Evolutionary conservation across 2,797 vertebrate genomes (phyloP).

Genomic region (Gadopsis bispinosus): DNA sequence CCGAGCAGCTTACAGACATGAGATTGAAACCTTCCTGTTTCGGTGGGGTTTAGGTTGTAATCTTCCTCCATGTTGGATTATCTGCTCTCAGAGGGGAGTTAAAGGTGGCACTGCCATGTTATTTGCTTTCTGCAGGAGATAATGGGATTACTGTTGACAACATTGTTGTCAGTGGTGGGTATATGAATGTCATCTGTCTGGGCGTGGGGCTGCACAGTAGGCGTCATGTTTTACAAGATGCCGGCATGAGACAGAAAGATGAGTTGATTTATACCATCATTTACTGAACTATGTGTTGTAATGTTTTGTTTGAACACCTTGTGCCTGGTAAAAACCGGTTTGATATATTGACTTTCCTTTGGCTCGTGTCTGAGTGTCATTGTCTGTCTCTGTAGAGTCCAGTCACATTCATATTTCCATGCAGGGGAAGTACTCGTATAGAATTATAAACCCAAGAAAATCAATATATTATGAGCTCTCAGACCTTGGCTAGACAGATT

Average conservation of each 20-base stretch:
- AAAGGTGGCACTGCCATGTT: conserved; percentile 49
- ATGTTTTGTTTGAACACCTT: conserved; percentile 21
- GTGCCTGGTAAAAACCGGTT: conserved; percentile 8
- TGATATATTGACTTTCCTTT: conserved; percentile 20
- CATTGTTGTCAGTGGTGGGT: conserved; percentile 58
- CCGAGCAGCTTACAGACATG: conserved; percentile 55
- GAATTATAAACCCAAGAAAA: conserved; percentile 37
- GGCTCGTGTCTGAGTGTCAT: neutral
- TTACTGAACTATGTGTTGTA: neutral
- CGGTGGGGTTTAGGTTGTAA: conserved; percentile 75
- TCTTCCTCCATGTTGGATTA: conserved; percentile 72
- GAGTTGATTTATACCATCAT: conserved; percentile 7
- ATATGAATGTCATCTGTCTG: conserved; percentile 50
- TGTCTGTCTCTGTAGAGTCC: neutral
- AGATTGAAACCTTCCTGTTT: conserved; percentile 66
- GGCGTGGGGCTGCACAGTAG: conserved; percentile 30
- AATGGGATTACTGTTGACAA: conserved; percentile 76
- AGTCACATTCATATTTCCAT: conserved; percentile 32
- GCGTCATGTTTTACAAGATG: conserved; percentile 10
- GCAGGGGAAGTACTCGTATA: conserved; percentile 4
- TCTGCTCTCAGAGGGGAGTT: conserved; percentile 50
- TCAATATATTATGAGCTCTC: conserved; percentile 28
- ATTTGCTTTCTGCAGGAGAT: conserved; percentile 74
- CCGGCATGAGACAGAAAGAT: neutral
- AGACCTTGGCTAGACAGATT: conserved; percentile 34